A percentile compares a stretch with the other conserved stretches of the same genome.
Conservation (phyloP, 2,888 invertebrate species). For the Incurvaria masculella region DNA sequence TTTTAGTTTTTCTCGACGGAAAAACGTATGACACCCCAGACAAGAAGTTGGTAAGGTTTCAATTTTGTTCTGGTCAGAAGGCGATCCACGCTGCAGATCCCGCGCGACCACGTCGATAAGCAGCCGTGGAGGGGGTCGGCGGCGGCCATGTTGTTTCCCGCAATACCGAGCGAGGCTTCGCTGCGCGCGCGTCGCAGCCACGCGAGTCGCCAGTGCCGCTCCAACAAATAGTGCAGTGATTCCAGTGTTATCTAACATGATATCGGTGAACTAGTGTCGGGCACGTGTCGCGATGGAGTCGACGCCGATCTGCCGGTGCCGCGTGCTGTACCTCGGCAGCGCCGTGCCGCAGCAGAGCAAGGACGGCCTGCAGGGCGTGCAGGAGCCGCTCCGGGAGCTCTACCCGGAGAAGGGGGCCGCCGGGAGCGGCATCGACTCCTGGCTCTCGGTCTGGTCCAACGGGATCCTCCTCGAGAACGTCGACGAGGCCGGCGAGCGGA, state of each 20-base stretch:
- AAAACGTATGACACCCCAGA: too few relatives aligned
- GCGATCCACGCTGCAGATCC: background rate
- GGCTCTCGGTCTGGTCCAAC: slow-evolving; percentile 97
- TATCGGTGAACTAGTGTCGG: too few relatives aligned
- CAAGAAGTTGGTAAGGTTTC: too few relatives aligned
- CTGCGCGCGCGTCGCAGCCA: background rate
- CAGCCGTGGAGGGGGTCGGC: background rate
- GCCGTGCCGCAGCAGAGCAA: slow-evolving; percentile 97
- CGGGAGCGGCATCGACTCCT: slow-evolving; percentile 90
- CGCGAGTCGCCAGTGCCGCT: background rate
- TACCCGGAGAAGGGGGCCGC: slow-evolving; percentile 94
- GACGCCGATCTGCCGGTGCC: slow-evolving; percentile 94
- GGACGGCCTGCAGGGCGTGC: slow-evolving; percentile 95
- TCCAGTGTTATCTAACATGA: background rate
- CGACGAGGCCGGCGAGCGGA: slow-evolving; percentile 91
- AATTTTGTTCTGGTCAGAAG: too few relatives aligned
- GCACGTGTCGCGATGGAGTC: slow-evolving; percentile 55
- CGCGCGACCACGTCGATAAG: background rate
- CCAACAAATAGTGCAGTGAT: background rate
- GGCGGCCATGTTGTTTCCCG: background rate
- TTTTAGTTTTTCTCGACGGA: too few relatives aligned
- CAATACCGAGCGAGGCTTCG: background rate
- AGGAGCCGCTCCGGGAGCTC: slow-evolving; percentile 92
- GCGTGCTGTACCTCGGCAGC: slow-evolving; percentile 94
- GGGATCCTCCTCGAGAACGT: slow-evolving; percentile 94